Evolutionary conservation across 1,140 invertebrate species (phyloP).

Genomic region (Drosophila eugracilis): DNA sequence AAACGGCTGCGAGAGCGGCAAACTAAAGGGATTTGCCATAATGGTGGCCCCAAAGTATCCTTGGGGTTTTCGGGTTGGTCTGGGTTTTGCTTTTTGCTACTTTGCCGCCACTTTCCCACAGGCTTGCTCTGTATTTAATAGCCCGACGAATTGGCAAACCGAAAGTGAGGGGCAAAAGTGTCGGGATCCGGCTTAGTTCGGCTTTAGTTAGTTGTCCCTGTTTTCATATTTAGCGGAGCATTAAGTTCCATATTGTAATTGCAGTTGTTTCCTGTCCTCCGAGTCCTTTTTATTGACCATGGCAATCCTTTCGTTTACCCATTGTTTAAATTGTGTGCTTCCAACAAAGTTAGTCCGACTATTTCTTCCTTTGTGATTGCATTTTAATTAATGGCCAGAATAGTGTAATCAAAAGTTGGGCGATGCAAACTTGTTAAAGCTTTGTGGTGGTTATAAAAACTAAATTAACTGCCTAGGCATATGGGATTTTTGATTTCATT

Average conservation of each 20-base stretch:
- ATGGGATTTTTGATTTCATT: neutral
- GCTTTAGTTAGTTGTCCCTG: conserved; percentile 16
- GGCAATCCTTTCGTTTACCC: conserved; percentile 5
- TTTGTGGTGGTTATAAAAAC: conserved; percentile 4
- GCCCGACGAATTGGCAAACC: conserved; percentile 5
- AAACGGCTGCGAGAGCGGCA: conserved; percentile 50
- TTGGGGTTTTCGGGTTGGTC: conserved; percentile 21
- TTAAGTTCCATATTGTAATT: conserved; percentile 34
- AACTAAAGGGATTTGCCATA: conserved; percentile 74
- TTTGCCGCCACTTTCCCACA: conserved; percentile 13
- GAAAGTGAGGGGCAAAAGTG: conserved; percentile 1
- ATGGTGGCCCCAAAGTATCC: conserved; percentile 61
- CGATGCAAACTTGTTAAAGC: neutral
- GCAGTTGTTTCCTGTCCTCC: conserved; percentile 11
- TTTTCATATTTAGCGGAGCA: conserved; percentile 36
- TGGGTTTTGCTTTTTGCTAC: conserved; percentile 38
- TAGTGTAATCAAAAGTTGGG: conserved; percentile 1
- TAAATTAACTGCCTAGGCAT: neutral
- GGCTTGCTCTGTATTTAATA: conserved; percentile 60
- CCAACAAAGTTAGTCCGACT: conserved; percentile 4
- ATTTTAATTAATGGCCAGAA: conserved; percentile 39
- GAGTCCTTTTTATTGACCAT: conserved; percentile 20
- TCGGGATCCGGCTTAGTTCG: conserved; percentile 29
- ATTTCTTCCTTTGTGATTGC: conserved; percentile 24
- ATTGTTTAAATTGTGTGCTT: conserved; percentile 28